phyloP scores from a whole-genome alignment of 2,888 invertebrate genomes.

The Cacoxenus indagator region DNA sequence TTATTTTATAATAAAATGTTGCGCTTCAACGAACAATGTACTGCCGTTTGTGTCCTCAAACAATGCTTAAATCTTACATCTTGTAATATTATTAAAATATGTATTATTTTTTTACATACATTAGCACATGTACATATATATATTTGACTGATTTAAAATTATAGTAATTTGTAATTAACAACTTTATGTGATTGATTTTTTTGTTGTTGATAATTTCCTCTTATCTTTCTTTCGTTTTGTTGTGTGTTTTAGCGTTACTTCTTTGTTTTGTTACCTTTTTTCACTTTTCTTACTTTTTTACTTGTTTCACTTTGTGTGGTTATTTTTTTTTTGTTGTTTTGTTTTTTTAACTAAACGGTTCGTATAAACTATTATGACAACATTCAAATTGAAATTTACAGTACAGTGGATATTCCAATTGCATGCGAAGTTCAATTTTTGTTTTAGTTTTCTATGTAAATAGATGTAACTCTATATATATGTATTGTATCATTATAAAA shows the following conservation, averaged over 20 bases:
- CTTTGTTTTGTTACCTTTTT: background rate
- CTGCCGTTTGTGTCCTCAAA: background rate
- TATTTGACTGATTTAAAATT: slow-evolving; percentile 4
- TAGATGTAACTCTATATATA: too few relatives aligned
- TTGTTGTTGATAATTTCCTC: background rate
- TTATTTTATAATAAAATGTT: background rate
- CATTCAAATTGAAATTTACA: too few relatives aligned
- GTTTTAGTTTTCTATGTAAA: too few relatives aligned
- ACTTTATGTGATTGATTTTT: slow-evolving; percentile 6
- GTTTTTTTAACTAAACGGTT: too few relatives aligned
- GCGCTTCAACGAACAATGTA: background rate
- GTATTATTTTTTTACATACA: slow-evolving; percentile 14
- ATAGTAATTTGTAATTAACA: slow-evolving; percentile 21
- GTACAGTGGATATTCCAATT: too few relatives aligned
- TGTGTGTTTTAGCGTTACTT: background rate
- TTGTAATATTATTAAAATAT: slow-evolving; percentile 1
- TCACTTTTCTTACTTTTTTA: background rate
- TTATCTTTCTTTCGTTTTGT: background rate
- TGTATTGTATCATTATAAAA: too few relatives aligned
- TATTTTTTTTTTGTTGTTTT: slow-evolving; percentile 9
- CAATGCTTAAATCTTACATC: background rate
- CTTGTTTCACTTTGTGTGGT: slow-evolving; percentile 5
- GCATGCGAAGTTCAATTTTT: too few relatives aligned
- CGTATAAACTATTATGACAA: too few relatives aligned
- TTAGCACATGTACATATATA: slow-evolving; percentile 8